Conservation (phyloP, 2,113 vertebrate species). For the Pygathrix nemaeus region DNA sequence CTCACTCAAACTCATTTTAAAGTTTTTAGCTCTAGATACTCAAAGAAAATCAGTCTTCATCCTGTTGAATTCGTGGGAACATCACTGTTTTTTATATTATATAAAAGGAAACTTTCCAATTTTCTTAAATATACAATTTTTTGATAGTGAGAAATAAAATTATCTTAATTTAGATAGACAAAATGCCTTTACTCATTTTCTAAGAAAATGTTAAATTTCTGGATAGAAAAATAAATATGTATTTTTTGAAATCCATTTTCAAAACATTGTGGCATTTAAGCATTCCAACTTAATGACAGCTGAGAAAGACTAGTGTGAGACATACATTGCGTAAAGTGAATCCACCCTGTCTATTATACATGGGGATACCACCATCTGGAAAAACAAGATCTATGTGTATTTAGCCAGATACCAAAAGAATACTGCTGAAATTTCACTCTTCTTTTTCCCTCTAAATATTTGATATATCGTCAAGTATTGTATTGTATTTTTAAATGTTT, state of each 20-base stretch:
- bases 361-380: slow-evolving; percentile 54
- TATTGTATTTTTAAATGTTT: not conserved
- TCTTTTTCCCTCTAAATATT: not conserved
- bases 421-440: not conserved
- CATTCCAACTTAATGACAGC: slow-evolving; percentile 62
- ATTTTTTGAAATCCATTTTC: slow-evolving; percentile 46
- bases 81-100: not conserved
- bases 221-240: not conserved
- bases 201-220: slow-evolving; percentile 33
- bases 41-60: slow-evolving; percentile 4
- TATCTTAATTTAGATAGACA: not conserved
- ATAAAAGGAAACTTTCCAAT: not conserved
- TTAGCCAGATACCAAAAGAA: not conserved
- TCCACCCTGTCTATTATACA: not conserved
- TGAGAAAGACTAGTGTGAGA: slow-evolving; percentile 65
- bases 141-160: slow-evolving; percentile 21
- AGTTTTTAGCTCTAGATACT: not conserved
- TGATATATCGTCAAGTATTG: not conserved
- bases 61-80: not conserved
- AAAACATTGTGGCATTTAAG: slow-evolving; percentile 70
- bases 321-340: not conserved
- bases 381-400: not conserved
- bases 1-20: not conserved
- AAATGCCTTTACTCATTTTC: slow-evolving; percentile 43
- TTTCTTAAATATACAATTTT: slow-evolving; percentile 30